phyloP scores from a whole-genome alignment of 2,888 invertebrate species.

The Caenorhabditis parvicauda region DNA sequence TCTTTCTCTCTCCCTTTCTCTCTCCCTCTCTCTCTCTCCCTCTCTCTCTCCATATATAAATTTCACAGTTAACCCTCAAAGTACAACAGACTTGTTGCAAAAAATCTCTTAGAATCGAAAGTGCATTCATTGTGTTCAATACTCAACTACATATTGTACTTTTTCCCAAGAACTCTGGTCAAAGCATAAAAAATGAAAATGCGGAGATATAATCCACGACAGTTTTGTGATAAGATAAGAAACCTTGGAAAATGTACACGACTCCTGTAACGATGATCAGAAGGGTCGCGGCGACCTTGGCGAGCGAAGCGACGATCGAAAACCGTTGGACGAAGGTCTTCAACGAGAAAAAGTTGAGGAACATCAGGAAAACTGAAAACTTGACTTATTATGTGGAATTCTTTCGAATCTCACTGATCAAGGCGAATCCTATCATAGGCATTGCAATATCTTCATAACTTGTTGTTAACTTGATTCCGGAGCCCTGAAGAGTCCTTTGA shows the following conservation, averaged over 20 bases:
- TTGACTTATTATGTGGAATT: background rate
- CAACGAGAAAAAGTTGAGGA: conserved; percentile 59
- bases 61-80: no score
- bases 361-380: conserved; percentile 47
- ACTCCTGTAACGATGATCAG: conserved; percentile 52
- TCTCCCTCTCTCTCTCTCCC: no score
- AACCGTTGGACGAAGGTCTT: conserved; percentile 55
- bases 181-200: background rate
- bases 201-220: no score
- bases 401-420: conserved; percentile 36
- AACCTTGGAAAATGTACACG: conserved; percentile 44
- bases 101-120: no score
- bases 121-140: no score
- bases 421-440: conserved; percentile 45
- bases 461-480: conserved; percentile 28
- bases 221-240: no score
- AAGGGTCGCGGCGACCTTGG: conserved; percentile 49
- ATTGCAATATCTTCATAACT: conserved; percentile 39
- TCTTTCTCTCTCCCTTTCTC: no score
- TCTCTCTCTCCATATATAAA: no score
- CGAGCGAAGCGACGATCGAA: conserved; percentile 54
- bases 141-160: no score
- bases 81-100: no score
- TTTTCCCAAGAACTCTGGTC: background rate
- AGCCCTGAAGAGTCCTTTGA: conserved; percentile 25